Base-by-base conservation (phyloP, 2,113 vertebrate species). In the Pontoporia blainvillei region DNA sequence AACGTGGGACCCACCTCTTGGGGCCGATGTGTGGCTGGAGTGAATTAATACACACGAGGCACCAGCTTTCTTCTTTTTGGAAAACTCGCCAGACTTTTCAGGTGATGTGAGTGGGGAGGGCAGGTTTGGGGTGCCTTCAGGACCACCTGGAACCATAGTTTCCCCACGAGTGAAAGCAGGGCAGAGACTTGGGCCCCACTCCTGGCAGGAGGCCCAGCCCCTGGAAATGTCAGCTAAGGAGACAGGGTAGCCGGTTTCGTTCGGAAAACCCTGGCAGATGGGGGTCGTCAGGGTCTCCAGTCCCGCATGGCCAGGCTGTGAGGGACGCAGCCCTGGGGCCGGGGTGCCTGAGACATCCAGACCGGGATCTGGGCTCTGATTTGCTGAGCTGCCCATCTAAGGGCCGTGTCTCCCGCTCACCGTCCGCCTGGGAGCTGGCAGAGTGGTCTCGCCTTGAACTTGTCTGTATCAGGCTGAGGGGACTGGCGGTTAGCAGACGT, bases 401-500 rank as follows among this genome's bases (percentile, higher is more conserved):
- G 54, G 39, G 46, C 67, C 14, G 21, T 31, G 3, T 25, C 52
- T 54, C 44, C 17, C 1, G 6, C 54, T 17, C 18, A 20, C 13
- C n/a, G 34, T 78, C 29, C 0, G 1, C 44, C 75, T 8, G 41
- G 15, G n/a, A 36, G 29, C 86, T 36, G 14, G 23, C 2, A 4
- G 4, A 7, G 29, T 54, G 44, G 10, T 46, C 46, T 69, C 0
- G 9, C 21, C 62, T 85, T 62, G 90, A 84, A 9, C 86, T 27
- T 34, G 57, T 72, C 23, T 90, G 84, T 13, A 20, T 25, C 2
- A 0, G 61, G n/a, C 78, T 8, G 25, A 0, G 2, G 17, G 41
- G 36, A 67, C 23, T 4, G 0, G 27, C 52, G 13, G 21, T n/a
- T 1, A 66, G 31, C 18, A 13, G 34, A 18, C 0, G 3, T n/a